Evolutionary conservation across 2,797 vertebrate genomes (phyloP).

Genomic region (Salmo trutta): DNA sequence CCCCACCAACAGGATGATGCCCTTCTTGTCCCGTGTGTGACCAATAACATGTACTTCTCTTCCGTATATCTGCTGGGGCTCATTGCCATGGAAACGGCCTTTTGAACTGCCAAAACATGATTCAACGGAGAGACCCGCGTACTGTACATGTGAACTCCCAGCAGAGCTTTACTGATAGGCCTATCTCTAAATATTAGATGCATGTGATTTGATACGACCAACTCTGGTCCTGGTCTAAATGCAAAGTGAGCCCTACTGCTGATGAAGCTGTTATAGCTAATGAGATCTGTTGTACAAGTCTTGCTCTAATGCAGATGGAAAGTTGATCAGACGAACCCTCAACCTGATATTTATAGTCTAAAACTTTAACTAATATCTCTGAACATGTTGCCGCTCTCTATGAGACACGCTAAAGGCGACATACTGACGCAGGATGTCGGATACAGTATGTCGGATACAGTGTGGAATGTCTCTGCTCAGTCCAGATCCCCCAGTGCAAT

Average conservation of each 20-base stretch:
- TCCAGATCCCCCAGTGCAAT: slow-evolving; percentile 44
- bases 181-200: too few relatives aligned
- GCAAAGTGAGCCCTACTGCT: too few relatives aligned
- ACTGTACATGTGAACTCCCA: neutral
- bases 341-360: neutral
- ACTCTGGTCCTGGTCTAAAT: too few relatives aligned
- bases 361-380: neutral
- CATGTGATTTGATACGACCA: too few relatives aligned
- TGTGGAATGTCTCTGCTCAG: slow-evolving; percentile 56
- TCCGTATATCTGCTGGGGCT: slow-evolving; percentile 38
- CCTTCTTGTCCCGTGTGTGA: slow-evolving; percentile 53
- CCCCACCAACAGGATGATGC: slow-evolving; percentile 52
- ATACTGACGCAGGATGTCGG: slow-evolving; percentile 10
- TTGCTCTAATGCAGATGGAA: too few relatives aligned
- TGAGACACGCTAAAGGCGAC: neutral
- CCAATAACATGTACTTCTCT: slow-evolving; percentile 38
- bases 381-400: neutral
- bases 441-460: slow-evolving; percentile 36
- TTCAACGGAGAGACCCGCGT: neutral
- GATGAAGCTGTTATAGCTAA: too few relatives aligned
- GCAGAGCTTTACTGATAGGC: too few relatives aligned
- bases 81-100: slow-evolving; percentile 25
- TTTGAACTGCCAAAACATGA: slow-evolving; percentile 25
- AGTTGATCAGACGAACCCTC: neutral
- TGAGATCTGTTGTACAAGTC: too few relatives aligned